Percentiles rank a stretch among this genome's conserved stretches.
Evolutionary conservation across 2,797 vertebrate species (phyloP).

Genomic region (Crocidura indochinensis): DNA sequence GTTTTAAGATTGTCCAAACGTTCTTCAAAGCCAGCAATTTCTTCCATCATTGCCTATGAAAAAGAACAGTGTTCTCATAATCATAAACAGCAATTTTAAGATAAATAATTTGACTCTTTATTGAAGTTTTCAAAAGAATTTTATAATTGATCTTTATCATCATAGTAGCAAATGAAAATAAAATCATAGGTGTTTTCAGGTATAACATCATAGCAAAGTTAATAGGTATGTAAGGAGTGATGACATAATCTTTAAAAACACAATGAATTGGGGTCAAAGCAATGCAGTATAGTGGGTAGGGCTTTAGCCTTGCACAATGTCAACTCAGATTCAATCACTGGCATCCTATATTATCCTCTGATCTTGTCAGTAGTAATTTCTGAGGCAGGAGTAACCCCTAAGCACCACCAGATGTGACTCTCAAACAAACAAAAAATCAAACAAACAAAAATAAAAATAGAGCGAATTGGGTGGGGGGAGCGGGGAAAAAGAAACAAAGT

Average conservation of each 20-base stretch:
- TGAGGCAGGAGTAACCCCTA: too few species aligned
- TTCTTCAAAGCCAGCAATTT: slow-evolving; percentile 97
- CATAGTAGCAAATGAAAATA: not conserved
- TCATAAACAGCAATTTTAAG: not conserved
- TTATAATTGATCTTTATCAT: not conserved
- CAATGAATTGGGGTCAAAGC: not conserved
- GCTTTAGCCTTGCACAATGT: too few species aligned
- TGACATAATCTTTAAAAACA: not conserved
- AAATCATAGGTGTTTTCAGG: not conserved
- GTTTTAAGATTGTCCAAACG: slow-evolving; percentile 93
- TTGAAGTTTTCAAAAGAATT: not conserved
- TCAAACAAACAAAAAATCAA: too few species aligned
- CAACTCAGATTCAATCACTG: too few species aligned
- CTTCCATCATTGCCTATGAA: slow-evolving; percentile 98
- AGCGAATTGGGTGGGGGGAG: too few species aligned
- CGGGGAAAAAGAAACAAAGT: too few species aligned
- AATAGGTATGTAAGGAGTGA: not conserved
- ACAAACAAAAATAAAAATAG: too few species aligned
- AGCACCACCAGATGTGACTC: too few species aligned
- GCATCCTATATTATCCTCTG: too few species aligned
- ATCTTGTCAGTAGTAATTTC: too few species aligned
- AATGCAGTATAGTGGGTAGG: too few species aligned
- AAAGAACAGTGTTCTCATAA: not conserved
- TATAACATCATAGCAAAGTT: not conserved
- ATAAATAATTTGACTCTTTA: not conserved